Base-by-base conservation (phyloP, 2,888 invertebrate genomes). In the Melanophora roralis region DNA sequence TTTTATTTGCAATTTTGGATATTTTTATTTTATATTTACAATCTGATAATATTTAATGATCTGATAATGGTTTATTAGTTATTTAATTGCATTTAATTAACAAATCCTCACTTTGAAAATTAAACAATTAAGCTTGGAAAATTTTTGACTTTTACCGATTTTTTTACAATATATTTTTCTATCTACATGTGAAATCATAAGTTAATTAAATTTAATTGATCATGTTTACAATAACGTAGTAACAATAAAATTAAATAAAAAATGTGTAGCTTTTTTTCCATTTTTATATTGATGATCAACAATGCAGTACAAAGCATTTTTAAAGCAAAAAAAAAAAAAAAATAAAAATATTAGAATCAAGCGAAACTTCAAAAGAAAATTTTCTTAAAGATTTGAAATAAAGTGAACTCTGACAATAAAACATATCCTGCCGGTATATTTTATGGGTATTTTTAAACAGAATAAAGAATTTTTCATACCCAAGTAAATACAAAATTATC, bases 201-300 rank as follows among this genome's bases (percentile, higher is more conserved):
- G 12, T 23, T 69, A 49, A 71, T 76, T 69, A 69, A 19, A 64
- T 64, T 60, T 76, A 69, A 69, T 76, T 76, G 49, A 64, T 62
- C 32, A 64, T 76, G 27, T 57, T 57, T 49, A 76, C n/a, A n/a
- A n/a, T n/a, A 43, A 27, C 23, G 27, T 43, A 23, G 40, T 36
- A 49, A 11, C 16, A 27, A 19, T 34, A 19, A 47, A 5, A 60
- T 21, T 59, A n/a, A 14, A 21, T 57, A 12, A 47, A 19, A 9
- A 47, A 23, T 27, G 6, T 3, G 27, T 27, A n/a, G n/a, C n/a
- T n/a, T n/a, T n/a, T n/a, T n/a, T n/a, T n/a, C n/a, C n/a, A n/a
- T n/a, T n/a, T n/a, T n/a, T n/a, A n/a, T n/a, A n/a, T n/a, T n/a
- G n/a, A n/a, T n/a, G n/a, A n/a, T n/a, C n/a, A n/a, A n/a, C n/a